phyloP scores from a whole-genome alignment of 1,140 invertebrate genomes.

The Megalonaias nervosa region DNA sequence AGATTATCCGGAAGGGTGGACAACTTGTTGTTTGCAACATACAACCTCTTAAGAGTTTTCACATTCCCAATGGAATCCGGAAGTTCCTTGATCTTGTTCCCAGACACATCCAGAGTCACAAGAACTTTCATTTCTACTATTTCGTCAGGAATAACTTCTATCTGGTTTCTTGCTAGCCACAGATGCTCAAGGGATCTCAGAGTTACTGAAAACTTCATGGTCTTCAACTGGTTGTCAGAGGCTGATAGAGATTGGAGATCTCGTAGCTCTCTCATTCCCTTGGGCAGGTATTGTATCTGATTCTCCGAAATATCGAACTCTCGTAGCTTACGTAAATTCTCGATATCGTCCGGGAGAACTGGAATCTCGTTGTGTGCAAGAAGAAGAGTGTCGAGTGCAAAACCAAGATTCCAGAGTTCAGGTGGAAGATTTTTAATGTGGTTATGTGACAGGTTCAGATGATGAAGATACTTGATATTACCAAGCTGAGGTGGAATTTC shows the following conservation, averaged over 20 bases:
- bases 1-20: conserved; percentile 52
- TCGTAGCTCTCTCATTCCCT: conserved; percentile 46
- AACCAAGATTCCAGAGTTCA: conserved; percentile 62
- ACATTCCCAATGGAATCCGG: conserved; percentile 63
- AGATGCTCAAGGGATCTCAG: conserved; percentile 54
- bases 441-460: conserved; percentile 60
- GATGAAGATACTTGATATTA: conserved; percentile 54
- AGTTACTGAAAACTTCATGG: conserved; percentile 61
- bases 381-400: conserved; percentile 55
- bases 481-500: conserved; percentile 62
- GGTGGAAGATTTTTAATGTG: conserved; percentile 62
- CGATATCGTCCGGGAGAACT: conserved; percentile 58
- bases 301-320: conserved; percentile 60
- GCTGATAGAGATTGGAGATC: conserved; percentile 49
- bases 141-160: conserved; percentile 63
- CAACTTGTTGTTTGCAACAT: conserved; percentile 60
- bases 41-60: conserved; percentile 59
- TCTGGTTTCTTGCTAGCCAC: conserved; percentile 56
- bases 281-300: conserved; percentile 60
- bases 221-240: conserved; percentile 56
- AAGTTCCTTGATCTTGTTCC: conserved; percentile 62
- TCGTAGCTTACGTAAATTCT: conserved; percentile 54
- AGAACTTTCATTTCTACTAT: conserved; percentile 62
- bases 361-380: conserved; percentile 60
- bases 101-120: conserved; percentile 57